Conservation (phyloP, 92 coral and sea anemone species). For the Bergia sp. region DNA sequence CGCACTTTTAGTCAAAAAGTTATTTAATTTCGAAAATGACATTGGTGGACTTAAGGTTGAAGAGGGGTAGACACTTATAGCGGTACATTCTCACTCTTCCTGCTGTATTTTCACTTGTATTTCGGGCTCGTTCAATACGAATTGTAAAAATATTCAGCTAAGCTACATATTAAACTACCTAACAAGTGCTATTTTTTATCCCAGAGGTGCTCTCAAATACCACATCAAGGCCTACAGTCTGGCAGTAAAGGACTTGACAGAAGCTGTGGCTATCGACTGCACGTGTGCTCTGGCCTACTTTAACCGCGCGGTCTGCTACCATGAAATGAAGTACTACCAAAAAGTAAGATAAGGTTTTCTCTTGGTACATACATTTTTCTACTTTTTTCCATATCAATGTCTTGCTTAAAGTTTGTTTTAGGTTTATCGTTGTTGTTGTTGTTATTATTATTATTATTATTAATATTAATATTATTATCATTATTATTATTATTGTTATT, state of each 20-base stretch:
- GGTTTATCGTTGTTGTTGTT: background rate
- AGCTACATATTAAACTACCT: background rate
- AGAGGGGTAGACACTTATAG: too few species aligned
- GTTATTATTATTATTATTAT: background rate
- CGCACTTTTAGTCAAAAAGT: background rate
- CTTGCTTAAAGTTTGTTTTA: background rate
- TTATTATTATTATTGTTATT: background rate
- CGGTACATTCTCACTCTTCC: too few species aligned
- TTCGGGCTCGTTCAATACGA: too few species aligned
- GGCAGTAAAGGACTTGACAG: constrained; percentile 98
- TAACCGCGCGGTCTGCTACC: constrained; percentile 99
- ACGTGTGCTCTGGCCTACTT: constrained; percentile 95
- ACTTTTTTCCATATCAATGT: background rate
- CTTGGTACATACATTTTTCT: background rate
- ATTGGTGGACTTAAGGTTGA: too few species aligned
- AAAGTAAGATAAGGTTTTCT: constrained; percentile 63
- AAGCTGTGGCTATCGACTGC: constrained; percentile 98
- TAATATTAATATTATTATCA: background rate
- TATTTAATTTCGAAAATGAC: background rate
- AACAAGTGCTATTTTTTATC: background rate
- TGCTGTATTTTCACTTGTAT: too few species aligned
- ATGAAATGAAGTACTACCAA: constrained; percentile 94
- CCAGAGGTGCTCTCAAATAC: constrained; percentile 95
- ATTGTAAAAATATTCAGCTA: too few species aligned
- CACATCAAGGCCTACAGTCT: constrained; percentile 93